A percentile compares a stretch with the other conserved stretches of the same genome.
phyloP scores from a whole-genome alignment of 2,113 vertebrate species.

The Balaenoptera acutorostrata region DNA sequence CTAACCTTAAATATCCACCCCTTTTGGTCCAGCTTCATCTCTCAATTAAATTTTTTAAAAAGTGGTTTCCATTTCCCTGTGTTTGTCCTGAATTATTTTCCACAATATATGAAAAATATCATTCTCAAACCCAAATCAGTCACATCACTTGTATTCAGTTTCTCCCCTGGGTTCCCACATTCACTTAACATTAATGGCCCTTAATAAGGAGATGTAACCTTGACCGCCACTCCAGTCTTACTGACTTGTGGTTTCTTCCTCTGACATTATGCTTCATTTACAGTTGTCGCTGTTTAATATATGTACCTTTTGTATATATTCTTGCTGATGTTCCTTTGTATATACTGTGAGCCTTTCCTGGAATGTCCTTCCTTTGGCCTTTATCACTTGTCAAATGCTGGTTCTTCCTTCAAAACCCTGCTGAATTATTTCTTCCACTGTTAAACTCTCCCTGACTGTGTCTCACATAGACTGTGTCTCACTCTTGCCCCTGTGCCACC shows the following conservation, averaged over 20 bases:
- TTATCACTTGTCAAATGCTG: neutral
- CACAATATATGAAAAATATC: neutral
- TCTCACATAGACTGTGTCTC: neutral
- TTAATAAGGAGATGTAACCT: neutral
- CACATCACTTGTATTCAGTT: neutral
- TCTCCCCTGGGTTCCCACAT: too few species aligned
- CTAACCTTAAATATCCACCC: neutral
- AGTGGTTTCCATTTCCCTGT: neutral
- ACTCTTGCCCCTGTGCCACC: accelerated
- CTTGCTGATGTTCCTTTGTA: neutral
- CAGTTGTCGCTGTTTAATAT: neutral
- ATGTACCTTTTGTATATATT: neutral
- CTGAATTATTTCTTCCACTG: neutral
- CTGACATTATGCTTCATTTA: neutral
- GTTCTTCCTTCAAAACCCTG: neutral
- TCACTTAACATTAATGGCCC: neutral
- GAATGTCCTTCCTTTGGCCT: neutral
- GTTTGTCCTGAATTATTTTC: neutral
- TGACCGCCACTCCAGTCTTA: neutral
- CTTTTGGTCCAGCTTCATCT: neutral
- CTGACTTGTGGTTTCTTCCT: neutral
- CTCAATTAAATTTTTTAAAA: neutral
- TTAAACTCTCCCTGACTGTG: neutral
- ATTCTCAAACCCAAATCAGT: neutral
- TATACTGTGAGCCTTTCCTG: neutral